Conservation (phyloP, 2,113 vertebrate species). For the Prolemur simus region DNA sequence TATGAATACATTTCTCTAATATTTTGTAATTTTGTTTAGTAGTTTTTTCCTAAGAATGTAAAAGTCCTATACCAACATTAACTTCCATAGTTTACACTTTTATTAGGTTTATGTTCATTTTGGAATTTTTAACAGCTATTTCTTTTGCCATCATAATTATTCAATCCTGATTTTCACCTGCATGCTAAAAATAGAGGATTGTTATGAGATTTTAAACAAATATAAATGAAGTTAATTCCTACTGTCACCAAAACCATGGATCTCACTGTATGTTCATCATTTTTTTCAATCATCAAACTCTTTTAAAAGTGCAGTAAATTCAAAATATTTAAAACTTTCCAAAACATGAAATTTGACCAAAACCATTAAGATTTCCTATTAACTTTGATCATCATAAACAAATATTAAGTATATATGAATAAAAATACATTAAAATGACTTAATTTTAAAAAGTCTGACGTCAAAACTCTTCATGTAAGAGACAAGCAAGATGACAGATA, state of each 20-base stretch:
- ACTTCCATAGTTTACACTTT: not conserved
- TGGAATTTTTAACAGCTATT: not conserved
- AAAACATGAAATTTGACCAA: not conserved
- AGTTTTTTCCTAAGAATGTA: not conserved
- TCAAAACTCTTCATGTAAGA: not conserved
- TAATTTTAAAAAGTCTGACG: not conserved
- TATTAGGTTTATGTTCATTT: not conserved
- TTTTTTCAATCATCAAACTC: not conserved
- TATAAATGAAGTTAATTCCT: not conserved
- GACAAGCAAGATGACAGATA: not conserved
- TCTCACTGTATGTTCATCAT: not conserved
- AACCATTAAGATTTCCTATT: not conserved
- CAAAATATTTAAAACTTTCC: not conserved
- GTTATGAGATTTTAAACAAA: not conserved
- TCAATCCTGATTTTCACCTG: slow-evolving; percentile 21
- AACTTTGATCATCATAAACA: not conserved
- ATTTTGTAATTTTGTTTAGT: not conserved
- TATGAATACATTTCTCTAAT: not conserved
- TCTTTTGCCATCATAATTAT: slow-evolving; percentile 6
- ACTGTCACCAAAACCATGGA: not conserved
- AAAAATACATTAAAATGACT: not conserved
- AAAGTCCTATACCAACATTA: not conserved
- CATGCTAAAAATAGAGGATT: not conserved
- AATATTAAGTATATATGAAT: not conserved
- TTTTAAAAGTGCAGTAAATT: slow-evolving; percentile 5